Base-by-base conservation (phyloP, 2,888 invertebrate species). In the Euspilapteryx auroguttella region DNA sequence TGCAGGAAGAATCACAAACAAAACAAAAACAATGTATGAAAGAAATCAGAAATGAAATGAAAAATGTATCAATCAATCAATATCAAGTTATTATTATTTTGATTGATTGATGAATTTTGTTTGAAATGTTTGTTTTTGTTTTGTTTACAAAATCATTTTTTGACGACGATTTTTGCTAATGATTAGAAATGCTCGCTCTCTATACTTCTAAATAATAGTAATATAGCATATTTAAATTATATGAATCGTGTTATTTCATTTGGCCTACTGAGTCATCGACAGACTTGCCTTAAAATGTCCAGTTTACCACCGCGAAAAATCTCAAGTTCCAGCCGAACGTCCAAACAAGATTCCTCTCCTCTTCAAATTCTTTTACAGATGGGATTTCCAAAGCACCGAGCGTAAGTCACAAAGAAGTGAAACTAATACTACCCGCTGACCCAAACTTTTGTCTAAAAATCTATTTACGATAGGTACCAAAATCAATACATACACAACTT, bases 361-460 rank as follows among this genome's bases (percentile, higher is more conserved):
- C 68, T 91, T 38, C 88, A 93, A 71, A 89, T 87, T 31, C 73
- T 94, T 21, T 64, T 92, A 37, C 91, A 91, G 66, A 88, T 94
- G 86, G 94, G 94, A 20, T 93, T 94, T 63, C 85, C 89, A 3
- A 87, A 85, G 64, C 86, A 89, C 47, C 81, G 92, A 76, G 91
- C 89, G 93, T 94, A 80, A 83, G 89, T 83, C n/a, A n/a, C n/a
- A n/a, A n/a, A n/a, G 10, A 14, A 10, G 9, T 8, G 3, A 12
- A 8, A 9, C 13, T 24, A 2, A 14, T 5, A n/a, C 8, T 8
- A 1, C 13, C 14, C 3, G 8, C 9, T 24, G 8, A 12, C 2
- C 9, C 3, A 8, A 5, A 9, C 4, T 9, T 14, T n/a, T 2
- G 5, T 8, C 9, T 24, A 9, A 4, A n/a, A n/a, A 12, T 24